These are phyloP conservation scores for Diglossa brunneiventris DNA, from an alignment of 2,113 vertebrate genomes.

Conservation along the genomic window DNA sequence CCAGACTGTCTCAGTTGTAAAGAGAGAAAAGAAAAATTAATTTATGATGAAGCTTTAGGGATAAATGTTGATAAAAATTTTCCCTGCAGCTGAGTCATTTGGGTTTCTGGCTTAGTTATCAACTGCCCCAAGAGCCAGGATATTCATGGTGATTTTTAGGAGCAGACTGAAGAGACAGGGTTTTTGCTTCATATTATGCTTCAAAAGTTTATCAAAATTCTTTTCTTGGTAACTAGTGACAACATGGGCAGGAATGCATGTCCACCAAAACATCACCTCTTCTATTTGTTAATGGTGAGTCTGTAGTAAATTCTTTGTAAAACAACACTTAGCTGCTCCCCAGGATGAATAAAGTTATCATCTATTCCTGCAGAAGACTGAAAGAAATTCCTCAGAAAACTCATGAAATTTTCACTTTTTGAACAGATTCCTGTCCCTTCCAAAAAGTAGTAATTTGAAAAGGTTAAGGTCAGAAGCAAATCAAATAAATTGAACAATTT, in stretches of 20 bases:
- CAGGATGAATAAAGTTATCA: neutral
- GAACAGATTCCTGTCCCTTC: neutral
- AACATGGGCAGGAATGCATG: neutral
- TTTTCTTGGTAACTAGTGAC: neutral
- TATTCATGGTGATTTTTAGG: neutral
- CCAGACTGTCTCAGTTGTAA: neutral
- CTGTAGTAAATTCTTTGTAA: neutral
- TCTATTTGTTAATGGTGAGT: neutral
- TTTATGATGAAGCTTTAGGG: constrained; percentile 42
- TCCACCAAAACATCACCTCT: neutral
- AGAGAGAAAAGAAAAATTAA: constrained; percentile 13
- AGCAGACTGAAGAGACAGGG: constrained; percentile 31
- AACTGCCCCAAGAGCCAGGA: constrained; percentile 37
- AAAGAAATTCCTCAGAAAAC: neutral
- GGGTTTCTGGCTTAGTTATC: constrained; percentile 63
- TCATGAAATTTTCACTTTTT: neutral
- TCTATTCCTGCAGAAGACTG: neutral
- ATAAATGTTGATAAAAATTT: constrained; percentile 66
- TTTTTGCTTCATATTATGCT: neutral
- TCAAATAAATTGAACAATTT: neutral
- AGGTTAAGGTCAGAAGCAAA: neutral
- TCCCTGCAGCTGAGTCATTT: constrained; percentile 59
- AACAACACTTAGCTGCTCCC: neutral
- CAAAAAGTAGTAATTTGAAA: neutral
- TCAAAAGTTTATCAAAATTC: neutral